Base-by-base conservation (phyloP, 1,140 invertebrate genomes). In the Manduca sexta region DNA sequence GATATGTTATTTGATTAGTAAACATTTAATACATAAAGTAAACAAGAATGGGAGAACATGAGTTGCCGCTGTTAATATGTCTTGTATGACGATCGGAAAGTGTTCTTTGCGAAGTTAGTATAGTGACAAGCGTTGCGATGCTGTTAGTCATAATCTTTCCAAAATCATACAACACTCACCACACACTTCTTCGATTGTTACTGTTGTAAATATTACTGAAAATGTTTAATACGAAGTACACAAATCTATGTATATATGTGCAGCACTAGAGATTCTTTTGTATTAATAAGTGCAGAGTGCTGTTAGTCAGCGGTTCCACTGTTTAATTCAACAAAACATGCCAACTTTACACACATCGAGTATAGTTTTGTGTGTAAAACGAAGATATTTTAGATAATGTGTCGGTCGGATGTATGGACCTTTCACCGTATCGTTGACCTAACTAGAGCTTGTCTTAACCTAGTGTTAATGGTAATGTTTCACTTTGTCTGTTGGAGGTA, bases 101-200 rank as follows among this genome's bases (percentile, higher is more conserved):
- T 35, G 33, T 5, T 26, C 8, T 26, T 2, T 26, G 21, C 21
- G 21, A 1, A 38, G 59, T 77, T 77, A 79, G 71, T 78, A 57
- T 26, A 66, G 60, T 63, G 60, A 59, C 59, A 77, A 77, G 74
- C 74, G 18, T 35, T 61, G 49, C 45, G 56, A 55, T 60, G 56
- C 54, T 58, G 68, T 78, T 79, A 79, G 71, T 75, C 48, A 72
- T 55, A 64, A 65, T 43, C 51, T 70, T 74, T 55, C 70, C 71
- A 79, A 74, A 78, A 79, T 75, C 69, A 64, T 65, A 79, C 76
- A 80, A 80, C 74, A 84, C 81, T 84, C 81, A 82, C 81, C 81
- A 84, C 81, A 82, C 79, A 84, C 63, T 59, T 69, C 73, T 70
- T 73, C 68, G 69, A 68, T 65, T 63, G 69, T 74, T 84, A 84